Evolutionary conservation across 1,140 invertebrate species (phyloP).

Genomic region (Drosophila watanabei): DNA sequence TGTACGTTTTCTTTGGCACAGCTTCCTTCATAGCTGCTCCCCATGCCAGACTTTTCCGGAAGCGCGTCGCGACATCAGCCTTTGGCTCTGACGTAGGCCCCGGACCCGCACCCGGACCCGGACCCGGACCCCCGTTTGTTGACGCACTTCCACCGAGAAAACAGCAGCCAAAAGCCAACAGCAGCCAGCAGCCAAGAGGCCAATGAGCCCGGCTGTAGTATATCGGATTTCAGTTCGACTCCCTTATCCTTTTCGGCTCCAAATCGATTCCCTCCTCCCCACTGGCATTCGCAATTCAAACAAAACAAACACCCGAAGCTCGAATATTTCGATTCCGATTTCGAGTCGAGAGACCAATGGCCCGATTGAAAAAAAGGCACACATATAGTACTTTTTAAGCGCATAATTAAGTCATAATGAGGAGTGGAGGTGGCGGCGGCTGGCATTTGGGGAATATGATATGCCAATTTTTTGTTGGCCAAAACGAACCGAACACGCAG

Average conservation of each 20-base stretch:
- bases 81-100: slow-evolving; percentile 69
- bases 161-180: slow-evolving; percentile 19
- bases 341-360: slow-evolving; percentile 52
- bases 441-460: slow-evolving; percentile 53
- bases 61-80: slow-evolving; percentile 78
- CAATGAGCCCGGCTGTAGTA: slow-evolving; percentile 61
- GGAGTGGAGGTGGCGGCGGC: slow-evolving; percentile 32
- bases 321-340: slow-evolving; percentile 15
- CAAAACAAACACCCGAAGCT: neutral
- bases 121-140: slow-evolving; percentile 39
- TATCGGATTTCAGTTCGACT: slow-evolving; percentile 51
- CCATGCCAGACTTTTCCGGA: slow-evolving; percentile 80
- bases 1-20: slow-evolving; percentile 66
- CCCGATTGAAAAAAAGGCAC: slow-evolving; percentile 55
- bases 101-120: slow-evolving; percentile 11
- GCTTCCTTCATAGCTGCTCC: slow-evolving; percentile 67
- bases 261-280: slow-evolving; percentile 2
- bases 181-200: slow-evolving; percentile 47
- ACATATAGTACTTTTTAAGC: slow-evolving; percentile 63
- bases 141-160: slow-evolving; percentile 58
- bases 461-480: slow-evolving; percentile 66
- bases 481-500: slow-evolving; percentile 31
- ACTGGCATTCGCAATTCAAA: slow-evolving; percentile 19
- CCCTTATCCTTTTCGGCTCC: slow-evolving; percentile 24
- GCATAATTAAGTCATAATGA: slow-evolving; percentile 84